Base-by-base conservation (phyloP, 64 coral and sea anemone genomes). In the Porites australiensis region DNA sequence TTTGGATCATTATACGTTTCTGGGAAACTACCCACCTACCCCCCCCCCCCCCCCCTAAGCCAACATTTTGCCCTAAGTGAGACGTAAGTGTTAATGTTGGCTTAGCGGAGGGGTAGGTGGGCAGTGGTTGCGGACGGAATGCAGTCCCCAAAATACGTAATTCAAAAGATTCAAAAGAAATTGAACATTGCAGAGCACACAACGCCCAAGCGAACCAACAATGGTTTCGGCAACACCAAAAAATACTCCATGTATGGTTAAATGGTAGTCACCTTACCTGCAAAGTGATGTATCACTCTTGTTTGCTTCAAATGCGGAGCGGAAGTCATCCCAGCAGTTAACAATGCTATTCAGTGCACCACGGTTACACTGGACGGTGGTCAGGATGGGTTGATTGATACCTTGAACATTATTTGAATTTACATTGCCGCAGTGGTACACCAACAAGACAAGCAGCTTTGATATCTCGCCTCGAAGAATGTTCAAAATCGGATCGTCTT, bases 261-360 rank as follows among this genome's bases (percentile, higher is more conserved):
- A 23, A 16, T 7, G 6, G 13, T 16, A 76, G 15, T 16, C 47
- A 21, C 7, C 18, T 22, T 69, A 84, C 81, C 81, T 68, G 81
- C 81, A 84, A 19, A 84, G 64, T 19, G 45, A 49, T 10, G 63
- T 19, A 84, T 84, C 81, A 68, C 48, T 84, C 6, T 19, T 84
- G 63, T 51, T 84, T 69, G 62, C 46, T 19, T 69, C 15, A 23
- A 84, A 69, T 0, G 81, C 69, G 3, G 45, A 48, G 9, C 81
- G 81, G 63, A 84, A 84, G 13, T 68, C 81, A 11, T 84, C 63
- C 81, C 81, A 84, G 81, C 81, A 84, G 45, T 15, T 67, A 1
- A 69, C 18, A 12, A 69, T 84, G 9, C 20, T 47, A 5, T n/a
- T 51, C 6, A 84, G 81, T 10, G 67, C 19, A 23, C 13, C 10